Evolutionary conservation across 2,113 vertebrate genomes (phyloP), one percentile per base, ranked within the genome.

Genomic region (Embiotoca jacksoni): DNA sequence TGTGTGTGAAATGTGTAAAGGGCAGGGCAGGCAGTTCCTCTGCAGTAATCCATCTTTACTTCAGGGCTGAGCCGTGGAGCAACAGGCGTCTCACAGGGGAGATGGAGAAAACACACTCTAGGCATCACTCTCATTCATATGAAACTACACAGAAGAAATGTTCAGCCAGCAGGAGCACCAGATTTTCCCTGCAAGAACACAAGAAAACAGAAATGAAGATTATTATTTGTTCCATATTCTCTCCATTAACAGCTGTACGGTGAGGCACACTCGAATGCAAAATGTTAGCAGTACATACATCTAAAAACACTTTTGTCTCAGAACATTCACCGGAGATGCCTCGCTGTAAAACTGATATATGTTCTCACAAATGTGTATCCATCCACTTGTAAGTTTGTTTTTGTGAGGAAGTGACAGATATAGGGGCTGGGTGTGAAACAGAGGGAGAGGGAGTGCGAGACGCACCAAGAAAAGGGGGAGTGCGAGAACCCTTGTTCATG

Each of bases 31-130:
- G 76, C 81, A 88, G 72, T 82, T 90, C 85, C 85, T 86, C 86
- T 89, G 88, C 84, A 91, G 88, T 92, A 90, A 93, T 92, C 90
- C 86, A 88, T 93, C 89, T 93, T 89, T 83, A 88, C 88, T 88
- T 88, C 76, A 75, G 85, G 81, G 78, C 78, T 85, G 75, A 88
- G 80, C 84, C 60, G 16, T 16, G 39, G 86, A 86, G 91, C 89
- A 91, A 91, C 91, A 89, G 91, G 91, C 91, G 4, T 62, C 88
- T 82, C 85, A 44, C 72, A 14, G 65, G 87, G 78, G 81, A 82
- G 54, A 53, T 10, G 53, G 32, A 65, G 80, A 57, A 78, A 86
- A 84, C 54, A 84, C 83, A 84, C 74, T 62, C 55, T 76, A 53
- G 83, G 73, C 86, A 77, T 88, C 69, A 55, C 47, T 78, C 77